Base-by-base conservation (phyloP, 2,888 invertebrate species). In the Gibbula magus region DNA sequence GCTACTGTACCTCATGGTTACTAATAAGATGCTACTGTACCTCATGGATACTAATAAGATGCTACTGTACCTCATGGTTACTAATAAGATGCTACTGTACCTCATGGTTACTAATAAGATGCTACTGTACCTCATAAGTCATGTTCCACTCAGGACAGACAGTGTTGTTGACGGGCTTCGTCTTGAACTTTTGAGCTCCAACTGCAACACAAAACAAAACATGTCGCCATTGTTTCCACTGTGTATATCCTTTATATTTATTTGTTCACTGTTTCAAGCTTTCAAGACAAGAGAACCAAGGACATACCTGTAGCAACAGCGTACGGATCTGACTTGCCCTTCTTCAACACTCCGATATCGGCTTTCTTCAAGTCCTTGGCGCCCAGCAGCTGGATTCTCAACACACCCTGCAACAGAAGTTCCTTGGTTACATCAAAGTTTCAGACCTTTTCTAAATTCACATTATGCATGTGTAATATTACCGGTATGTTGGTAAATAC, bases 321-420 rank as follows among this genome's bases (percentile, higher is more conserved):
- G 93, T 99, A 99, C 3, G 99, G 99, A 94, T 99, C 99, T 0
- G 98, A 98, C 94, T 99, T 99, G 13, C 92, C 99, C 98, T 99
- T 70, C 91, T 98, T 98, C 94, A 97, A 96, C 97, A 99, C 94
- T 67, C 97, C 95, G 74, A 98, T 96, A 93, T 99, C 99, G 93
- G 97, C 98, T 93, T 97, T 98, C 96, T 98, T 97, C 29, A 99
- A 94, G 93, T 99, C 96, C 92, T 96, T 96, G 10, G 98, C 99
- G 94, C 98, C 98, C 8, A 99, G 96, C 13, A 99, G 96, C 92
- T 98, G 97, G 79, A 99, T 96, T 85, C 99, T 95, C 79, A 99
- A 94, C 53, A 99, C 96, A 82, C 99, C 99, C 97, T 99, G 85
- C 22, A 78, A 78, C 74, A 39, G 77, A 20, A 35, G 79, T 29